Conservation (phyloP, 2,888 invertebrate species). For the Synergus itoensis region DNA sequence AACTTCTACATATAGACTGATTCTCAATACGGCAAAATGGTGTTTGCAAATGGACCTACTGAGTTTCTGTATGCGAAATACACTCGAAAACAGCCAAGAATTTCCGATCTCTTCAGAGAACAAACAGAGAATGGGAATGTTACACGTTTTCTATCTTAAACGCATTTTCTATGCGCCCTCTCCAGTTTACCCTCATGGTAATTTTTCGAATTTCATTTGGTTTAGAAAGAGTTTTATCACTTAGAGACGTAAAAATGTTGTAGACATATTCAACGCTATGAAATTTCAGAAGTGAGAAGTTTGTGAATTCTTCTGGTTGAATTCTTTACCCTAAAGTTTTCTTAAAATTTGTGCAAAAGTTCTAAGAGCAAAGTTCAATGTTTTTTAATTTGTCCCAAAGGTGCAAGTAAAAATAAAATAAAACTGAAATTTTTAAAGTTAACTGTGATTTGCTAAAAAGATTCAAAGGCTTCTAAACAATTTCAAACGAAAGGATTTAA, state of each 20-base stretch:
- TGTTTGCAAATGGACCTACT: not conserved
- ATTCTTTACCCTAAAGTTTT: no score
- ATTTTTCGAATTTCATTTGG: constrained; percentile 52
- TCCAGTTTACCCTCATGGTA: constrained; percentile 49
- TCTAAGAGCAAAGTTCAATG: no score
- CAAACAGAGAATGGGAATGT: constrained; percentile 48
- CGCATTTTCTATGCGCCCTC: constrained; percentile 25
- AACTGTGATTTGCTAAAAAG: no score
- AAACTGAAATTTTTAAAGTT: not conserved
- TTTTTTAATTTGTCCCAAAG: not conserved
- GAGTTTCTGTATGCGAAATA: constrained; percentile 45
- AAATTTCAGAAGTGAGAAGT: not conserved
- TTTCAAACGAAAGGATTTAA: no score
- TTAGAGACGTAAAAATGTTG: not conserved
- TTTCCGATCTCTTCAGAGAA: constrained; percentile 49
- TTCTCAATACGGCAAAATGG: not conserved
- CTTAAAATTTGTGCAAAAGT: no score
- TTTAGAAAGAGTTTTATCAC: not conserved
- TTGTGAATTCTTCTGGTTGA: no score
- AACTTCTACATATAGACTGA: constrained; percentile 1
- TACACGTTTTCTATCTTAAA: constrained; percentile 58
- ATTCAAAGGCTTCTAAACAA: no score
- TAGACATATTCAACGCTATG: not conserved
- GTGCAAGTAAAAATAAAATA: not conserved
- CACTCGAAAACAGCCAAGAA: constrained; percentile 41